Base-by-base conservation (phyloP, 2,888 invertebrate species). In the Opisthograptis luteolata region DNA sequence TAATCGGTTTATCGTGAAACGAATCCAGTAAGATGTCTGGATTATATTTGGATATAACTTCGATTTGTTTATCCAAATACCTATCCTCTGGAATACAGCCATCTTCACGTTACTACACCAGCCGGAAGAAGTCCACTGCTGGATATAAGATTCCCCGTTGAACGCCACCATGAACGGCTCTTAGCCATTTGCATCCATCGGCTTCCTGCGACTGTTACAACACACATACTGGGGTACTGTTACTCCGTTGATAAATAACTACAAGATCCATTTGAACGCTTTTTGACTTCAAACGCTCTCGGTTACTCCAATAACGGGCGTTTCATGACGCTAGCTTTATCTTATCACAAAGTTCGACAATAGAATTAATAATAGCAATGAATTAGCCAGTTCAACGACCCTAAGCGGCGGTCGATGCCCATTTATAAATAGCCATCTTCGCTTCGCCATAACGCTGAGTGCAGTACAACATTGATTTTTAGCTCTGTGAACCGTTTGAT, bases 401-500 rank as follows among this genome's bases (percentile, higher is more conserved):
- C 50, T 28, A 68, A 71, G 74, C 63, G n/a, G n/a, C 83, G 81
- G 75, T 64, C 74, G 72, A 63, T 64, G 72, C 60, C 68, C 70
- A 66, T 64, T 72, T 87, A 85, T 81, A 86, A 86, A 87, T 87
- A 87, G 73, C 77, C 40, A 46, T 69, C 64, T 72, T 71, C 65
- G 68, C 64, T 42, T 66, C 53, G 68, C 77, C 73, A 79, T 79
- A 68, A 67, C 64, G 58, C 66, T 51, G 68, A 76, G 68, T 78
- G 77, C 80, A 78, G 72, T 71, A 66, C 80, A 78, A 70, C 71
- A 66, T 62, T 68, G 53, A 46, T 49, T 51, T 60, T 60, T 46
- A 60, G 49, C 50, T 22, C 46, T 46, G 41, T 55, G 59, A 69
- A 69, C 73, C 73, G 77, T 77, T 77, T n/a, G n/a, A n/a, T n/a